These are phyloP conservation scores for Nyctibius bracteatus DNA, from an alignment of 2,113 vertebrate genomes.

Conservation along the genomic window DNA sequence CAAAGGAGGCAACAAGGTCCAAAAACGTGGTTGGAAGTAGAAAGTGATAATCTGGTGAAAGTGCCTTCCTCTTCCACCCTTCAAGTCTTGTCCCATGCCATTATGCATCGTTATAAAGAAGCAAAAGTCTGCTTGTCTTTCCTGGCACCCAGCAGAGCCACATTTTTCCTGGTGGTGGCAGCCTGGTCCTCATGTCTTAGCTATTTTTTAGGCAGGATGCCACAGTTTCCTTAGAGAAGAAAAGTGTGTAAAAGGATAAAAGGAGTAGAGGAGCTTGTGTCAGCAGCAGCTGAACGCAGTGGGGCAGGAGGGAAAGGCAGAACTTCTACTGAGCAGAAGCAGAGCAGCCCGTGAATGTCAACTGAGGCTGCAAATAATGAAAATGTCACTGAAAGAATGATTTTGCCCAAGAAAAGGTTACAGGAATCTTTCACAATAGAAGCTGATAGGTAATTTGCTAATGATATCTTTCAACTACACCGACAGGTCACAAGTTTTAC, in stretches of 20 bases:
- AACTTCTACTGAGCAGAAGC: neutral
- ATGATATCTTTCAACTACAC: neutral
- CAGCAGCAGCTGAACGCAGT: rapidly evolving
- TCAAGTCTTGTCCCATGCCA: rapidly evolving
- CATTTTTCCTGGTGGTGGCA: neutral
- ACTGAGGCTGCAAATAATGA: neutral
- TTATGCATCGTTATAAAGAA: rapidly evolving
- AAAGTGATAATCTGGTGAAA: neutral
- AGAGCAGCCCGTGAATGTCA: rapidly evolving
- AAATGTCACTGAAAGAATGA: neutral
- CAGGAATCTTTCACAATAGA: neutral
- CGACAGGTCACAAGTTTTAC: rapidly evolving
- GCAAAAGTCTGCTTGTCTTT: neutral
- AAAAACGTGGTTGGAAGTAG: neutral
- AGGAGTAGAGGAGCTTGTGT: rapidly evolving
- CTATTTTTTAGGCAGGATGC: neutral
- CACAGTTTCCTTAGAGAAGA: neutral
- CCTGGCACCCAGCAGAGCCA: neutral
- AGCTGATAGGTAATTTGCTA: neutral
- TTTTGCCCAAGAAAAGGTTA: neutral
- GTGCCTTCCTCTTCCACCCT: neutral
- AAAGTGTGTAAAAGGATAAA: neutral
- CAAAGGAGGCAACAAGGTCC: neutral
- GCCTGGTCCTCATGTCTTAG: rapidly evolving
- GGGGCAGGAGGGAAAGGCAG: neutral